Evolutionary conservation across 2,113 vertebrate species (phyloP).

Genomic region (Mystacornis crossleyi): DNA sequence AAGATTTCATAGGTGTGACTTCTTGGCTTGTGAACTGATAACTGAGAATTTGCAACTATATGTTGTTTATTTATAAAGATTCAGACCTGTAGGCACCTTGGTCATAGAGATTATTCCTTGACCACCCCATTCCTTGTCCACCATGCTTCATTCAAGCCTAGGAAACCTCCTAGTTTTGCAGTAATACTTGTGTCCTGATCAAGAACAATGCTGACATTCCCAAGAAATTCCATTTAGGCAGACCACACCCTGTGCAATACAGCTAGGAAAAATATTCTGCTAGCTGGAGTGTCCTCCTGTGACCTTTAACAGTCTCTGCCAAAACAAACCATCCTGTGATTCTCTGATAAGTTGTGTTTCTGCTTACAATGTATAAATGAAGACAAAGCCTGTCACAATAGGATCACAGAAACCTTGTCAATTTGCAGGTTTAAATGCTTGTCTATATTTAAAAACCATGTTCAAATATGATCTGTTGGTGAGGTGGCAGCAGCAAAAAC

Average conservation of each 20-base stretch:
- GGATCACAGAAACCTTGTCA: background rate
- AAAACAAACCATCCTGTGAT: background rate
- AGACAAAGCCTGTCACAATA: background rate
- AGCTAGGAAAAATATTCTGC: rapidly evolving
- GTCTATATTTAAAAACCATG: background rate
- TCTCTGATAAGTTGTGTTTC: background rate
- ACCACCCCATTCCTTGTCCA: background rate
- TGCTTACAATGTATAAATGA: background rate
- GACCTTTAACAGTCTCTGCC: background rate
- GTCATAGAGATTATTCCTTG: background rate
- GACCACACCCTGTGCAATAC: rapidly evolving
- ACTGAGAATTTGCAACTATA: conserved; percentile 33
- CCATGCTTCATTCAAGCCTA: background rate
- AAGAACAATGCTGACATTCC: background rate
- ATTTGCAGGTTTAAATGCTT: background rate
- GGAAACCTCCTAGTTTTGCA: background rate
- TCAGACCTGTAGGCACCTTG: background rate
- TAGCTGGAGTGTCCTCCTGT: background rate
- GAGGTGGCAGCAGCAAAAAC: background rate
- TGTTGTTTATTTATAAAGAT: conserved; percentile 33
- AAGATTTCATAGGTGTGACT: conserved; percentile 49
- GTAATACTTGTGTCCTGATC: background rate
- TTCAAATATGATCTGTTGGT: background rate
- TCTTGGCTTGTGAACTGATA: conserved; percentile 42
- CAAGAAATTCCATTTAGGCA: background rate